Base-by-base conservation (phyloP, 1,140 invertebrate genomes). In the Mya arenaria region DNA sequence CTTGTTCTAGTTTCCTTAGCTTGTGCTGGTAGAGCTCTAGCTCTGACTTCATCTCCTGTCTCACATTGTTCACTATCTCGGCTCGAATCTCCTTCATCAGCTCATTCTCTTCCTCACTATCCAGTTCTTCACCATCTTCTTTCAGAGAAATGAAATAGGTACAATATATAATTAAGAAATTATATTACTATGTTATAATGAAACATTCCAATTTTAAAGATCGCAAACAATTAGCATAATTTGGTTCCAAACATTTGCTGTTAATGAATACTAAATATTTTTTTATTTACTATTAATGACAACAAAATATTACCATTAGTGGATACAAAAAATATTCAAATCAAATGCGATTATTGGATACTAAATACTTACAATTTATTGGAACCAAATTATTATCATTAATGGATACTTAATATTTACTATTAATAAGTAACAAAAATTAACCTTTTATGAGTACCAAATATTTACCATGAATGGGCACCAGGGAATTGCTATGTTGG, bases 91-190 rank as follows among this genome's bases (percentile, higher is more conserved):
- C 87, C 68, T 88, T 89, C 83, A 92, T 84, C 0, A 92, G 84
- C 52, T 90, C 89, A 34, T 86, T 86, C 68, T 92, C 91, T 82
- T 92, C 92, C 41, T 92, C 92, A 88, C 87, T 90, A 44, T 87
- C 88, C 48, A 92, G 82, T 55, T 90, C 89, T 82, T 87, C 77
- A 4, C 84, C 88, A 56, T 89, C 88, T 56, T 30, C 60, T 32
- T 23, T 15, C 34, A 13, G 10, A 63, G 19, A 32, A 13, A 63
- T n/a, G 4, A 23, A 6, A n/a, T 2, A 2, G 0, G 19, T n/a
- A n/a, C 1, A 55, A 23, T 55, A 55, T 23, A n/a, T 55, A 55
- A n/a, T n/a, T 55, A 55, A 1, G 2, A 55, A 0, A 8, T n/a
- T 55, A 55, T 48, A 55, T 23, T 23, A 55, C 19, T 55, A 19